Conservation (phyloP, 2,113 vertebrate species). For the Equus przewalskii region DNA sequence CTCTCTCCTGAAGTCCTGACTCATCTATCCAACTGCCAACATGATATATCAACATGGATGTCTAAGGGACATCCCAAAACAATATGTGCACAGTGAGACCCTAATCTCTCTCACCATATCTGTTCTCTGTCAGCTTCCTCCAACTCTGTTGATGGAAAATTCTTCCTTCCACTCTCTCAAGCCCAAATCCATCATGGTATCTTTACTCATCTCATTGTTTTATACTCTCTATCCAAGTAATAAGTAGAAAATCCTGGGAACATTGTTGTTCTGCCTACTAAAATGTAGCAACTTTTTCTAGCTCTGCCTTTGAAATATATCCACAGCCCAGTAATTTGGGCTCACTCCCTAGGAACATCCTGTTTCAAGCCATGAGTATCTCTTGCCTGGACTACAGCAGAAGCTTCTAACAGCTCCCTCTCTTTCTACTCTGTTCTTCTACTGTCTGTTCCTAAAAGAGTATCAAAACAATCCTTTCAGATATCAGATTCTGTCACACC, state of each 20-base stretch:
- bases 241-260: background rate
- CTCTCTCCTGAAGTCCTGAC: background rate
- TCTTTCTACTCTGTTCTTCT: background rate
- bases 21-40: accelerated
- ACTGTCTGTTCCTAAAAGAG: background rate
- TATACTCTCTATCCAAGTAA: background rate
- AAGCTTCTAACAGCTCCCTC: background rate
- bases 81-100: accelerated
- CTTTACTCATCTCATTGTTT: background rate
- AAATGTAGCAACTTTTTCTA: background rate
- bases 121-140: background rate
- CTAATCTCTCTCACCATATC: accelerated
- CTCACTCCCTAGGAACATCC: accelerated
- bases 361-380: too few relatives aligned
- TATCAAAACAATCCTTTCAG: background rate
- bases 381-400: background rate
- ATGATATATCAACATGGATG: too few relatives aligned
- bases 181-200: background rate
- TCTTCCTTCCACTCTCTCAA: background rate
- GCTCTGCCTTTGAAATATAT: background rate
- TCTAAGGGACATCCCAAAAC: accelerated
- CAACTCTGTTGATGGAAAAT: background rate
- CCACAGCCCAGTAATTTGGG: background rate
- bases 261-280: background rate
- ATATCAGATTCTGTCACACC: background rate